Conservation (phyloP, 2,888 invertebrate species). For the Drosophila buzzatii region DNA sequence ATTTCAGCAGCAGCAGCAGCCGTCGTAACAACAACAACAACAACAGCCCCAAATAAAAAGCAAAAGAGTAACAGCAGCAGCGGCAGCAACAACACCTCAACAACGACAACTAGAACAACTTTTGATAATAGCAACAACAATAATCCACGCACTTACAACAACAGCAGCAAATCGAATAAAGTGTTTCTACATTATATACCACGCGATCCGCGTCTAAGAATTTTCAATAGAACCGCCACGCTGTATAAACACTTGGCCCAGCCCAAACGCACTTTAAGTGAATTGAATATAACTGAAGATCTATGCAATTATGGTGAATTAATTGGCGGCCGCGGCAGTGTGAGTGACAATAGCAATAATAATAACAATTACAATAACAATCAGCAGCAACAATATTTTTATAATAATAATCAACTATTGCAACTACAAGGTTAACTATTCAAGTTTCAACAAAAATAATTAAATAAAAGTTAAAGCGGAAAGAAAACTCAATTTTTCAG, state of each 20-base stretch:
- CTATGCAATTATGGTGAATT: constrained; percentile 84
- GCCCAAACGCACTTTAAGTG: constrained; percentile 60
- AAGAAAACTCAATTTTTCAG: not conserved
- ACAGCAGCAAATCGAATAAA: constrained; percentile 84
- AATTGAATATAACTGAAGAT: constrained; percentile 83
- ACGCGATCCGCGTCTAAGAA: constrained; percentile 85
- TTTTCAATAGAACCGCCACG: constrained; percentile 66
- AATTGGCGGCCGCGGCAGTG: constrained; percentile 77
- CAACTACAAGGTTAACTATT: constrained; percentile 32
- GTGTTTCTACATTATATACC: constrained; percentile 84
- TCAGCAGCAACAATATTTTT: constrained; percentile 15
- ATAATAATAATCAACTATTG: constrained; percentile 33
- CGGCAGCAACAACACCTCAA: constrained; percentile 24
- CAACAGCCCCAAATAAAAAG: constrained; percentile 42
- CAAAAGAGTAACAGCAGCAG: constrained; percentile 29
- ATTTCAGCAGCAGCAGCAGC: constrained; percentile 32
- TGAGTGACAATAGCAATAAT: constrained; percentile 1
- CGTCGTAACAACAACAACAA: constrained; percentile 38
- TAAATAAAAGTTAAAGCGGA: not conserved
- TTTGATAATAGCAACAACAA: constrained; percentile 71
- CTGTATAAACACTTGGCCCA: constrained; percentile 81
- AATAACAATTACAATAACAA: constrained; percentile 4
- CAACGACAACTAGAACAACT: not conserved
- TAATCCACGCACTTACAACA: constrained; percentile 83
- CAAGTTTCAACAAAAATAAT: constrained; percentile 18